Evolutionary conservation across 37 sponge, comb jelly and placozoan genomes (phyloP), one percentile per base, ranked within the genome.

Genomic region (Sycon ciliatum): DNA sequence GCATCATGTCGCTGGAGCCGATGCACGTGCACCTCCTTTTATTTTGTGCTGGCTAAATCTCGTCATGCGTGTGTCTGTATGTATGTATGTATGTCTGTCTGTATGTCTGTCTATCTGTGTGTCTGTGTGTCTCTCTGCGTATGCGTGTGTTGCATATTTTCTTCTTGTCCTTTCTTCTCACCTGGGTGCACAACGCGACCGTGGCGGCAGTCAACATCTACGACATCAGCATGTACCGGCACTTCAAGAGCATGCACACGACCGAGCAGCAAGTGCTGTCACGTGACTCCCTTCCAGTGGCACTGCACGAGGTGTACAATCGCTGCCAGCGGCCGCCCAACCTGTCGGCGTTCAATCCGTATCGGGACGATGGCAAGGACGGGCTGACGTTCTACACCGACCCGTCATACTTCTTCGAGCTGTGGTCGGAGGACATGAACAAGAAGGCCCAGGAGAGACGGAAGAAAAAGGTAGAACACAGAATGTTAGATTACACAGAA

Each of bases 381-480:
- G 89, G 84, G 9, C 56, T 93, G 56, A 89, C 82, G 55, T 89
- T 88, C 58, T 93, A 85, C 74, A 93, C 94, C 5, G 86, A 93
- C 65, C 86, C 90, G 0, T 55, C 79, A 29, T 87, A 93, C 79
- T 93, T 93, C 67, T 82, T 80, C 42, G 77, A 77, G 13, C 79
- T 86, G 60, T 93, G 94, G 94, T 76, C 76, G n/a, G 58, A 80
- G 54, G 75, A 72, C 39, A 64, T 78, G 46, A 85, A 84, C 5
- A 75, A 74, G 30, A 62, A 87, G 62, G 64, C 73, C 33, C 67
- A 87, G 29, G 74, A 87, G 67, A 79, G 60, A 34, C 73, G 68
- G 68, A 82, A 80, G 28, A 55, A 26, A 2, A 46, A 3, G 3
- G n/a, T n/a, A n/a, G n/a, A n/a, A n/a, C n/a, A n/a, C n/a, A n/a